Percentiles rank a stretch among this genome's conserved stretches.
phyloP scores from a whole-genome alignment of 2,113 vertebrate genomes.

The Chionodraco myersi region DNA sequence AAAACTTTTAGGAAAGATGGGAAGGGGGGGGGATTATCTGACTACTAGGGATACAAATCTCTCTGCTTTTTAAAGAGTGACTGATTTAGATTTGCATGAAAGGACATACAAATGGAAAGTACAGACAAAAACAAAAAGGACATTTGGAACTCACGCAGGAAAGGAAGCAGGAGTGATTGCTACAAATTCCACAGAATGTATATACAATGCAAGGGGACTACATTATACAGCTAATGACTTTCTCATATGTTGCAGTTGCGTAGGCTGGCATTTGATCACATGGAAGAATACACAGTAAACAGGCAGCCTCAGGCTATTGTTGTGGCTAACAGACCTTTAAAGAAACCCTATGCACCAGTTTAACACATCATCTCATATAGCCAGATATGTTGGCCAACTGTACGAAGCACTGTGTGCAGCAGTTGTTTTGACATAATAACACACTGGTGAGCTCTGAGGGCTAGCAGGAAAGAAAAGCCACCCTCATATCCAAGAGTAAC shows the following conservation, averaged over 20 bases:
- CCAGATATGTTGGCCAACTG: conserved; percentile 52
- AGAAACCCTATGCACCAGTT: conserved; percentile 30
- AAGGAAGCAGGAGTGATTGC: conserved; percentile 42
- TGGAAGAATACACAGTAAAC: conserved; percentile 48
- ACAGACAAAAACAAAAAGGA: conserved; percentile 22
- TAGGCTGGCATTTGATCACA: conserved; percentile 64
- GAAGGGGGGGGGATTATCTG: conserved; percentile 21
- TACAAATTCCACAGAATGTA: conserved; percentile 72
- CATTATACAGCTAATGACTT: conserved; percentile 61
- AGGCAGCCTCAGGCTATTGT: conserved; percentile 41
- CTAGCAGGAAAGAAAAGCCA: conserved; percentile 29
- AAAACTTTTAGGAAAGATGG: background rate
- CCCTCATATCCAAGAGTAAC: conserved; percentile 66
- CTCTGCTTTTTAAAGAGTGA: conserved; percentile 26
- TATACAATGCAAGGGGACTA: conserved; percentile 62
- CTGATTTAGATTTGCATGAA: conserved; percentile 44
- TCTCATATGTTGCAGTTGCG: conserved; percentile 68
- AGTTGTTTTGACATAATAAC: conserved; percentile 49
- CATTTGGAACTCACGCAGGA: conserved; percentile 14
- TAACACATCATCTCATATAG: conserved; percentile 30
- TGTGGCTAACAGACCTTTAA: conserved; percentile 36
- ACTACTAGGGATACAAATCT: conserved; percentile 1
- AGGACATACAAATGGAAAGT: conserved; percentile 43
- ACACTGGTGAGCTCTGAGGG: conserved; percentile 21
- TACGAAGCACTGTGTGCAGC: conserved; percentile 69